Evolutionary conservation across 2,113 vertebrate genomes (phyloP), one percentile per base, ranked within the genome.

Genomic region (Meriones unguiculatus): DNA sequence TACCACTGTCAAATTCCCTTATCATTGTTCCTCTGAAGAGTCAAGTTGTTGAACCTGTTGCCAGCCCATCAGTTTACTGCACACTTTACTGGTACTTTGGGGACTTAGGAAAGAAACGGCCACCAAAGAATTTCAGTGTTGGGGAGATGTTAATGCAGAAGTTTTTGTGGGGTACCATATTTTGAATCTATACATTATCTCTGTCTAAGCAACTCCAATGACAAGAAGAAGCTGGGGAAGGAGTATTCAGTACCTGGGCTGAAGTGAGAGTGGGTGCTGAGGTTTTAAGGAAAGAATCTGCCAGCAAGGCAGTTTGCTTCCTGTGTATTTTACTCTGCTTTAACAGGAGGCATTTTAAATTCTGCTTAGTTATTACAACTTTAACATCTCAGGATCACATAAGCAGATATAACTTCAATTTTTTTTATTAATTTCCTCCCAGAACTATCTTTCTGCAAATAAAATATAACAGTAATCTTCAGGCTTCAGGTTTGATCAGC

Each of bases 351-450:
- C 52, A 24, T 95, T 98, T 97, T 89, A 88, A 97, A 97, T 91
- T 97, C 57, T 96, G 24, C 95, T 94, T 70, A 95, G 96, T 96
- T 98, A 94, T 85, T 95, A 91, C 95, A 93, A 91, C 97, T 25
- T 69, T 62, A 94, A 2, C 97, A 93, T 98, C 35, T 97, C 92
- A 94, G 89, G 73, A 97, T 97, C 64, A 97, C 32, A 94, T 0
- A 7, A 96, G 32, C 62, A 98, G 80, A 93, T 28, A 94, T 38
- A 95, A 82, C 76, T 93, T 97, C 95, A 96, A 90, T 92, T 86
- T 57, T 96, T 96, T 90, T 91, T 69, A 80, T 94, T 75, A n/a
- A 97, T 72, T 15, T 8, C 0, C 1, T 64, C 95, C 67, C 89
- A 94, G 93, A 96, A 84, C 59, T 77, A 94, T 97, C 86, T 97